These are phyloP conservation scores for Chaenocephalus aceratus DNA, from an alignment of 2,113 vertebrate genomes.

Conservation along the genomic window DNA sequence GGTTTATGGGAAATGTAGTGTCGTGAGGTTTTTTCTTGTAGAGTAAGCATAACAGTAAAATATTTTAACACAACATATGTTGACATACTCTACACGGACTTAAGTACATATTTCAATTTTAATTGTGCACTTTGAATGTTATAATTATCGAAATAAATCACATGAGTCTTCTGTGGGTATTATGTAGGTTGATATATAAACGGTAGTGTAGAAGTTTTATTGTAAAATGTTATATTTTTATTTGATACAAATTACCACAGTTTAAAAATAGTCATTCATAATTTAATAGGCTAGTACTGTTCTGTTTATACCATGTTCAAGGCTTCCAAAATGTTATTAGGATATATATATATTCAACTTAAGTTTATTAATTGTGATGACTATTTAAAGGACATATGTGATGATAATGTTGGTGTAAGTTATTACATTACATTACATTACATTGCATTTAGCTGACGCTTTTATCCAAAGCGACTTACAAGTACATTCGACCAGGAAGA, in stretches of 20 bases:
- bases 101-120: too few relatives aligned
- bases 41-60: background rate
- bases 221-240: background rate
- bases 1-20: conserved; percentile 68
- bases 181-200: background rate
- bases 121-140: background rate
- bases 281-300: too few relatives aligned
- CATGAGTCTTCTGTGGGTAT: background rate
- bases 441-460: too few relatives aligned
- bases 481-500: too few relatives aligned
- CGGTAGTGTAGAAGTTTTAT: background rate
- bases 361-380: background rate
- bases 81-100: background rate
- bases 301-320: background rate
- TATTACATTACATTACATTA: too few relatives aligned
- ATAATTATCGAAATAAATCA: background rate
- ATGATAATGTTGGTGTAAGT: background rate
- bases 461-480: too few relatives aligned
- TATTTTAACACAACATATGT: background rate
- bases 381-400: background rate
- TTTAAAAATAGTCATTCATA: background rate
- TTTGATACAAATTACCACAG: background rate
- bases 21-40: accelerated
- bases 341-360: background rate
- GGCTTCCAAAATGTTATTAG: background rate